phyloP scores from a whole-genome alignment of 2,113 vertebrate species.

The Tenebrosternarchus preto region DNA sequence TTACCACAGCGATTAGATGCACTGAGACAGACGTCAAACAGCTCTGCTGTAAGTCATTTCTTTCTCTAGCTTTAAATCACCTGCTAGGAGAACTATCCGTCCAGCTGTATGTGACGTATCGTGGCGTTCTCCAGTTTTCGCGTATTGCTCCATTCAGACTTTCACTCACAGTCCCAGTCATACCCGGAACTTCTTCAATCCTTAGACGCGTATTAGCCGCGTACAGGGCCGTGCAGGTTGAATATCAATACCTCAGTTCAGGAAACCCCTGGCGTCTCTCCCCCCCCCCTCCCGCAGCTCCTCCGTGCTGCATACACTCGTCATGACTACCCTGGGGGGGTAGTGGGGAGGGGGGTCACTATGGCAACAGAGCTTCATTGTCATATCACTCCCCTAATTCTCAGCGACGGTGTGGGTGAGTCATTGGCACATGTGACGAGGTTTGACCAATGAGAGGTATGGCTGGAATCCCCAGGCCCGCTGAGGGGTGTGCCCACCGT shows the following conservation, averaged over 20 bases:
- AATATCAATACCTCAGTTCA: background rate
- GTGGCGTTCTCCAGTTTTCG: too few relatives aligned
- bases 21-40: too few relatives aligned
- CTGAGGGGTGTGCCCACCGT: background rate
- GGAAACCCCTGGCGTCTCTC: conserved; percentile 38
- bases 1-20: too few relatives aligned
- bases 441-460: conserved; percentile 52
- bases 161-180: background rate
- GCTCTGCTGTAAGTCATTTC: too few relatives aligned
- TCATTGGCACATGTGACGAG: conserved; percentile 60
- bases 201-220: background rate
- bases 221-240: background rate
- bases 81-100: too few relatives aligned
- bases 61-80: too few relatives aligned
- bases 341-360: conserved; percentile 52
- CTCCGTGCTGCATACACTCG: background rate
- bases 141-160: background rate
- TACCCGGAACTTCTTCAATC: conserved; percentile 23
- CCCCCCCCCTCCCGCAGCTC: background rate
- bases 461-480: conserved; percentile 14
- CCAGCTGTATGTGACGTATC: too few relatives aligned
- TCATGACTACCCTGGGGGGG: conserved; percentile 5
- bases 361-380: conserved; percentile 71
- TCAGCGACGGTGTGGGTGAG: conserved; percentile 62
- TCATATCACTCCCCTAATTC: conserved; percentile 67